Base-by-base conservation (phyloP, 2,888 invertebrate species). In the Tipula vernalis region DNA sequence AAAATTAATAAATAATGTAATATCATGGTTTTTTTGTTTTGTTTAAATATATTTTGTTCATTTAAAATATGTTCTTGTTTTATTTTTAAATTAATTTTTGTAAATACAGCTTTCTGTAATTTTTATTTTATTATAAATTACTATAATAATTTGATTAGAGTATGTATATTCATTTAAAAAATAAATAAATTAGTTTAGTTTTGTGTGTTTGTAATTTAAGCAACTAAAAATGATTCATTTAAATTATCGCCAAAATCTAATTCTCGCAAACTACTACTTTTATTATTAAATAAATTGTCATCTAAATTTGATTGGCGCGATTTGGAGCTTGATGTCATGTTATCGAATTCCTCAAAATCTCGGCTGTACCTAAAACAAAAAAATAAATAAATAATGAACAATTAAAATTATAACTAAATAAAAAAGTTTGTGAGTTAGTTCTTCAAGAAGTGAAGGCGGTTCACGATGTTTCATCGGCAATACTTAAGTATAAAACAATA, bases 301-400 rank as follows among this genome's bases (percentile, higher is more conserved):
- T 86, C 86, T 86, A 86, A 57, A 86, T 86, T 86, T 51, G 86
- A 51, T 91, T 88, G 88, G 88, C 91, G 91, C 10, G 91, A 91
- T 88, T 91, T 91, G 18, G 89, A 90, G 87, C 91, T 91, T 15
- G 91, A 90, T 86, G 91, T 90, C 90, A 91, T 90, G 87, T 91
- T 90, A 88, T 91, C 93, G 86, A 93, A 91, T 85, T 93, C 93
- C 88, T 93, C 93, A 39, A 93, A 90, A 90, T 93, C 93, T 89
- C 92, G 92, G 88, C 92, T 93, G 89, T 93, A 93, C 88, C 93
- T 93, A 87, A 86, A 89, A n/a, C n/a, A 83, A 87, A 51, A 28
- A 28, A 28, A 28, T 28, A 28, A 28, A 28, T n/a, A 28, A 28
- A 28, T 28, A n/a, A n/a, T 28, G 28, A 28, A 28, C 28, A 28